Base-by-base conservation (phyloP, 2,797 vertebrate species). In the Gephyroberyx darwinii region DNA sequence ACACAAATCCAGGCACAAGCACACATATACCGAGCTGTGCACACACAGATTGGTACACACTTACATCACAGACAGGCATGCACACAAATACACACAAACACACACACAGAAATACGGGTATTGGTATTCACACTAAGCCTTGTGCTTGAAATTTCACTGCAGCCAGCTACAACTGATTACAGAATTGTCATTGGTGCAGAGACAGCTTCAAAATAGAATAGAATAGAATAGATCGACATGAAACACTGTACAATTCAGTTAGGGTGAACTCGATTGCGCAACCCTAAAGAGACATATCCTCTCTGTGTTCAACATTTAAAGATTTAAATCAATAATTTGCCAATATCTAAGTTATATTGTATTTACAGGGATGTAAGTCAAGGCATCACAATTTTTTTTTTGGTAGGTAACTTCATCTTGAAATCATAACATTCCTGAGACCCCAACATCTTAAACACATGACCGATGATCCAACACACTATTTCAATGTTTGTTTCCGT, bases 121-220 rank as follows among this genome's bases (percentile, higher is more conserved):
- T 85, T 69, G 57, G 65, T 85, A 87, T 83, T 84, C 86, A 81
- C 76, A 79, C 65, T 67, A 82, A 84, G 81, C 69, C 65, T 51
- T 65, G 74, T 63, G 80, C 78, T 80, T 80, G 80, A 75, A 86
- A 83, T 86, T 90, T 77, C 73, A 78, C 85, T 68, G 89, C 89
- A 88, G 88, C 77, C 73, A 84, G 70, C 63, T 73, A 66, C 80
- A 60, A 52, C 76, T 80, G 83, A 88, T 90, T 83, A 85, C 73
- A 80, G 30, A 48, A 62, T 69, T 69, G 53, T 76, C 66, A 63
- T 26, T 80, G 82, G 74, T 78, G 84, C 78, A 85, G 74, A 78
- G 13, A 55, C 1, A 12, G 12, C 26, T 26, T 26, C 26, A 26
- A 26, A 71, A 41, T 16, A 47, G 26, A 51, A 22, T 26, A 51